Evolutionary conservation across 2,797 vertebrate genomes (phyloP).

Genomic region (Sebastes matsubarae): DNA sequence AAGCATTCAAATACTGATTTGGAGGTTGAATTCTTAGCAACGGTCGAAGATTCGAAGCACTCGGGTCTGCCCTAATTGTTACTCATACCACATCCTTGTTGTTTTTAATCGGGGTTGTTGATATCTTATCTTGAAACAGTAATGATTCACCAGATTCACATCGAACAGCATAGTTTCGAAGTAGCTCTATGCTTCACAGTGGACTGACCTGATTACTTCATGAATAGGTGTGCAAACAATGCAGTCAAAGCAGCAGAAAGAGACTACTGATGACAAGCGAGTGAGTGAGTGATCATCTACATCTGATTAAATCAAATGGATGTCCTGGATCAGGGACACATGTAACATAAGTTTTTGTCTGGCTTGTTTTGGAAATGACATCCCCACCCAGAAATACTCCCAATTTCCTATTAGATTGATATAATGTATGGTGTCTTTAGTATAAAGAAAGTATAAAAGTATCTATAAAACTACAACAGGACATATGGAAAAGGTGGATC

Average conservation of each 20-base stretch:
- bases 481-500: background rate
- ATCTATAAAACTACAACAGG: background rate
- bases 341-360: no score
- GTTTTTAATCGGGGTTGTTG: background rate
- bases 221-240: slow-evolving; percentile 3
- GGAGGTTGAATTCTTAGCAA: no score
- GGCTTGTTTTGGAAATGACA: background rate
- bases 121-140: slow-evolving; percentile 15
- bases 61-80: background rate
- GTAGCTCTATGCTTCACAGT: background rate
- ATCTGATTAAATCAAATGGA: slow-evolving; percentile 26
- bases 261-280: background rate
- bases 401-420: background rate
- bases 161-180: background rate
- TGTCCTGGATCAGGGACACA: background rate
- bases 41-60: no score
- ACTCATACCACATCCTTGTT: slow-evolving; percentile 11
- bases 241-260: background rate
- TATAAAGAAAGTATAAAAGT: background rate
- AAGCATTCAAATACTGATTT: no score
- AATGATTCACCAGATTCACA: slow-evolving; percentile 25
- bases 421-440: background rate
- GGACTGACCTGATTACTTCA: slow-evolving; percentile 19
- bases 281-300: background rate
- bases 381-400: background rate